Base-by-base conservation (phyloP, 1,140 invertebrate species). In the Aphaenogaster floridana region DNA sequence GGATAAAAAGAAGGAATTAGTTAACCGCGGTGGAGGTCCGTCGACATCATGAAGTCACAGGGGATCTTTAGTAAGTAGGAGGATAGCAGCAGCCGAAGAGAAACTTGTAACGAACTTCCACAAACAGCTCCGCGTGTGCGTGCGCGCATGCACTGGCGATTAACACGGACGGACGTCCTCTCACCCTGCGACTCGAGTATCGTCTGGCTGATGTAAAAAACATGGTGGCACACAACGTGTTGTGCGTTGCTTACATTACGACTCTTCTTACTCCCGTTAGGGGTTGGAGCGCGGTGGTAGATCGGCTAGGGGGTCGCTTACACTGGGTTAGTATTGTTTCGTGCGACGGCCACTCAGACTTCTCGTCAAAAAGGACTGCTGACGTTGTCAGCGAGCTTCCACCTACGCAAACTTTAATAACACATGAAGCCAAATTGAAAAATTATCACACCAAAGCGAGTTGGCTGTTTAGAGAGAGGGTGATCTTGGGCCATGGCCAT, bases 141-240 rank as follows among this genome's bases (percentile, higher is more conserved):
- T 74, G 84, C 64, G 80, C 57, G 57, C 42, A 57, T 61, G 76
- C 85, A 88, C 85, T 59, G 87, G 77, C 90, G 79, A 90, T 91
- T 85, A 84, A 91, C 83, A 81, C 87, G 28, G 64, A 79, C 84
- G 61, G 57, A 50, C 69, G 76, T 88, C 83, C 90, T 87, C 90
- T 89, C 91, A 92, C 85, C 88, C 88, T 69, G 86, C 86, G 92
- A 28, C 93, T 92, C 91, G 92, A 94, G 94, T 93, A 94, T 94
- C 93, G 94, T 95, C 94, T 95, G 94, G 94, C 93, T 93, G 93
- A 92, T 95, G 93, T 92, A 95, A 94, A 94, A 95, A 95, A 94
- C 93, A 95, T 95, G 91, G 80, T 86, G 71, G 91, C 91, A 91
- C 81, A 90, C 91, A 92, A 91, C 91, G 7, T 13, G 93, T 92